Evolutionary conservation across 2,113 vertebrate species (phyloP).

Genomic region (Piprites chloris): DNA sequence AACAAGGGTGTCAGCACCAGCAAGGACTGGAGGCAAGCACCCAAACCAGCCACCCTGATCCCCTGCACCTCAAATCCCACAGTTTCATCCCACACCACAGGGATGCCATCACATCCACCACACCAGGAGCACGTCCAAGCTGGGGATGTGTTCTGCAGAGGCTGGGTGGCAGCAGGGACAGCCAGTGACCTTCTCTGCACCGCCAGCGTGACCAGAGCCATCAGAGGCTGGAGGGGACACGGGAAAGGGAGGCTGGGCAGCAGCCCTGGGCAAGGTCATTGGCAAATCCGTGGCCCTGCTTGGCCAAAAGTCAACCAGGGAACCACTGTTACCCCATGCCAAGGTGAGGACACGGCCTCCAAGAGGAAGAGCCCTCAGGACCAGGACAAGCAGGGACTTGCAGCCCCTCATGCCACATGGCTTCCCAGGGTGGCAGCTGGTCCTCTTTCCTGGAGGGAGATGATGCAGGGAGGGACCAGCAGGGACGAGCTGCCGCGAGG

Average conservation of each 20-base stretch:
- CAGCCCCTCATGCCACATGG: neutral
- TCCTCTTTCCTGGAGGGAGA: neutral
- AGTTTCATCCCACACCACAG: fast-evolving
- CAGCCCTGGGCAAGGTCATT: neutral
- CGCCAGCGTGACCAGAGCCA: neutral
- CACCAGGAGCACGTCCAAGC: neutral
- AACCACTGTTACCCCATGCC: fast-evolving
- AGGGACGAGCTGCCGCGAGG: fast-evolving
- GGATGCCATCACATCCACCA: neutral
- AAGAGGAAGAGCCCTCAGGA: fast-evolving
- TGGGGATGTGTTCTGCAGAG: neutral
- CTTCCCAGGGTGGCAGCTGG: neutral
- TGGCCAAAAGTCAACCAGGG: neutral
- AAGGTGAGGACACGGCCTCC: neutral
- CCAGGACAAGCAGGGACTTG: neutral
- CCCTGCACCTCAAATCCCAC: neutral
- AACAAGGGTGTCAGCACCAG: neutral
- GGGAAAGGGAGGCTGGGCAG: neutral
- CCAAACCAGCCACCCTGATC: neutral
- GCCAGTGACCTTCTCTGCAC: neutral
- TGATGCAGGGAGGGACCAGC: fast-evolving
- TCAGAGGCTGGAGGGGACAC: neutral
- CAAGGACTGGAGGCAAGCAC: neutral
- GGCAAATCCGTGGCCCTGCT: fast-evolving
- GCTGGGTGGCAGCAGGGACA: neutral